Conservation (phyloP, 2,888 invertebrate species). For the Diarsia dahlii region DNA sequence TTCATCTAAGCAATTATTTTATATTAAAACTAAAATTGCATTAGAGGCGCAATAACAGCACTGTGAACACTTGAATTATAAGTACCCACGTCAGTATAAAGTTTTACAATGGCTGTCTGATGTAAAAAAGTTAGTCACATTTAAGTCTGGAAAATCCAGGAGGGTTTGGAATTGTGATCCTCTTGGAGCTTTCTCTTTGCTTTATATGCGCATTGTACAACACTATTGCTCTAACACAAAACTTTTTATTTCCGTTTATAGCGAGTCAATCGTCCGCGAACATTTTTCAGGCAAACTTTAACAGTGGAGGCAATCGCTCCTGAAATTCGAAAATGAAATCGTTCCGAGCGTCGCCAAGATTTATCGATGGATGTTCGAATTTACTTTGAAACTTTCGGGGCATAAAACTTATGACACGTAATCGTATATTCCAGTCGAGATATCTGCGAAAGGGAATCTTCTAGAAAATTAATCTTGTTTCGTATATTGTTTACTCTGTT, state of each 20-base stretch:
- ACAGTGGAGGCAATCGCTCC: constrained; percentile 91
- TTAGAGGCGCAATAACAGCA: constrained; percentile 26
- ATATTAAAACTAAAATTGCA: constrained; percentile 58
- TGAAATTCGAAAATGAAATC: constrained; percentile 91
- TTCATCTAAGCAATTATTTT: constrained; percentile 72
- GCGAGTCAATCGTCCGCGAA: constrained; percentile 90
- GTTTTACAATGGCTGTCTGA: constrained; percentile 75
- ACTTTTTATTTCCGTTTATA: constrained; percentile 91
- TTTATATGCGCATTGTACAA: constrained; percentile 88
- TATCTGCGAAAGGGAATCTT: constrained; percentile 77
- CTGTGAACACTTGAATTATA: constrained; percentile 40
- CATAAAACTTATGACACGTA: constrained; percentile 91
- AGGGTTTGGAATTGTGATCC: constrained; percentile 84
- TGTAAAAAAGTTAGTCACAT: constrained; percentile 82
- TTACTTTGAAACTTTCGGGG: constrained; percentile 90
- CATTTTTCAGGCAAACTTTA: constrained; percentile 91
- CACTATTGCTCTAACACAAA: constrained; percentile 89
- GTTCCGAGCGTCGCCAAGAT: constrained; percentile 90
- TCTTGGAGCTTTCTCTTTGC: constrained; percentile 82
- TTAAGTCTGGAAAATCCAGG: constrained; percentile 80
- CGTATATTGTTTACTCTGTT: constrained; percentile 74
- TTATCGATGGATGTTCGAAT: constrained; percentile 91
- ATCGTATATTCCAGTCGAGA: constrained; percentile 88
- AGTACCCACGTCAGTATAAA: constrained; percentile 63
- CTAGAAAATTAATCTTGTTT: constrained; percentile 79